Evolutionary conservation across 2,888 invertebrate species (phyloP).

Genomic region (Cosmopolites sordidus): DNA sequence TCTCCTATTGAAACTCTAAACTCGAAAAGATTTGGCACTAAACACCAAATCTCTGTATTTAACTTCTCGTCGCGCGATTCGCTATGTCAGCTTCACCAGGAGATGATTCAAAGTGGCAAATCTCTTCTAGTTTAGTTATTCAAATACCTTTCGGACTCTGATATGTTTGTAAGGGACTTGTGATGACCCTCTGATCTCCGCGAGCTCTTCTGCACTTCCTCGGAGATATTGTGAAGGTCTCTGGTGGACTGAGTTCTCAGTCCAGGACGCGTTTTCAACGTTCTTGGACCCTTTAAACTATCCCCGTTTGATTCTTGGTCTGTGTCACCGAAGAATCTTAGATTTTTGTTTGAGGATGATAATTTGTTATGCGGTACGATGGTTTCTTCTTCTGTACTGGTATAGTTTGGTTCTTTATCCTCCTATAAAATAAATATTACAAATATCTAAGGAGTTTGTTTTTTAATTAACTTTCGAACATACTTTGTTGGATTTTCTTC

Average conservation of each 20-base stretch:
- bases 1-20: too few relatives aligned
- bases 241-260: slow-evolving; percentile 45
- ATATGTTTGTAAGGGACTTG: slow-evolving; percentile 44
- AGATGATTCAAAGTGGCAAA: too few relatives aligned
- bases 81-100: too few relatives aligned
- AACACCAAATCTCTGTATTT: too few relatives aligned
- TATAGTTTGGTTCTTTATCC: slow-evolving; percentile 46
- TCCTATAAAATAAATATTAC: slow-evolving; percentile 18
- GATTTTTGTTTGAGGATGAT: slow-evolving; percentile 60
- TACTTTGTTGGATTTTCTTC: slow-evolving; percentile 60
- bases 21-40: too few relatives aligned
- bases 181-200: slow-evolving; percentile 33
- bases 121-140: too few relatives aligned
- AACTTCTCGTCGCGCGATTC: too few relatives aligned
- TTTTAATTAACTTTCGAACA: neutral
- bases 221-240: slow-evolving; percentile 58
- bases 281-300: slow-evolving; percentile 18
- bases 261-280: slow-evolving; percentile 13
- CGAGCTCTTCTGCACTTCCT: slow-evolving; percentile 37
- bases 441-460: neutral
- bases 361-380: slow-evolving; percentile 47
- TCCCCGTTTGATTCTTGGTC: slow-evolving; percentile 61
- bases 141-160: slow-evolving; percentile 23
- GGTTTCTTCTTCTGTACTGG: slow-evolving; percentile 48
- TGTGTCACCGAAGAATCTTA: slow-evolving; percentile 81